Percentiles rank a stretch among this genome's conserved stretches.
These are phyloP conservation scores for Gila orcuttii DNA, from an alignment of 2,113 vertebrate species.

Conservation along the genomic window DNA sequence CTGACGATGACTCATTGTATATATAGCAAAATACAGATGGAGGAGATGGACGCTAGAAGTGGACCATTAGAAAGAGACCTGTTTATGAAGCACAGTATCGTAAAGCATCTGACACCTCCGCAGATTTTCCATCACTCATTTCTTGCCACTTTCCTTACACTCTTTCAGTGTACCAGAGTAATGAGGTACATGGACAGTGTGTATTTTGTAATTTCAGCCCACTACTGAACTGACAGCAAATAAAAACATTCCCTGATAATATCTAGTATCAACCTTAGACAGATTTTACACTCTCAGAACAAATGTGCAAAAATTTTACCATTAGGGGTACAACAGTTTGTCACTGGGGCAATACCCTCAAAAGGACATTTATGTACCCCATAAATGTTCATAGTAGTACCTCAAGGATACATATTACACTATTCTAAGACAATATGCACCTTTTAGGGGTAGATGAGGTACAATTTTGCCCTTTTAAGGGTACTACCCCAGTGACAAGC, in stretches of 20 bases:
- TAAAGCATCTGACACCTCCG: slow-evolving; percentile 13
- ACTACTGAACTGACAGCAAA: slow-evolving; percentile 22
- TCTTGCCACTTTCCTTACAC: not conserved
- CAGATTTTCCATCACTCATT: slow-evolving; percentile 24
- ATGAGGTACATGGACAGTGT: slow-evolving; percentile 9
- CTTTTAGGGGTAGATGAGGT: not conserved
- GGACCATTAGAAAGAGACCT: slow-evolving; percentile 1
- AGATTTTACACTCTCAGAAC: not conserved
- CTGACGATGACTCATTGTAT: slow-evolving; percentile 48
- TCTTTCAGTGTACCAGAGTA: not conserved
- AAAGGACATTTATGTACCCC: not conserved
- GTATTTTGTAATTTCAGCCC: slow-evolving; percentile 40
- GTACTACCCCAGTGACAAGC: not conserved
- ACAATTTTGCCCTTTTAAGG: not conserved
- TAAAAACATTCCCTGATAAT: not conserved
- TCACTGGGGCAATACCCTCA: not conserved
- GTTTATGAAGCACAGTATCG: not conserved
- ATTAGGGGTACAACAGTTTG: not conserved
- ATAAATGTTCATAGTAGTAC: not conserved
- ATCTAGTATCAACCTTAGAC: not conserved
- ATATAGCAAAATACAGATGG: slow-evolving; percentile 18
- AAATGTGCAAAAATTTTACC: not conserved
- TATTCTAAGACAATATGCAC: not conserved
- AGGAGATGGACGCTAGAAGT: not conserved
- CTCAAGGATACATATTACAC: not conserved